Base-by-base conservation (phyloP, 1,140 invertebrate species). In the Hypsibius dujardini region DNA sequence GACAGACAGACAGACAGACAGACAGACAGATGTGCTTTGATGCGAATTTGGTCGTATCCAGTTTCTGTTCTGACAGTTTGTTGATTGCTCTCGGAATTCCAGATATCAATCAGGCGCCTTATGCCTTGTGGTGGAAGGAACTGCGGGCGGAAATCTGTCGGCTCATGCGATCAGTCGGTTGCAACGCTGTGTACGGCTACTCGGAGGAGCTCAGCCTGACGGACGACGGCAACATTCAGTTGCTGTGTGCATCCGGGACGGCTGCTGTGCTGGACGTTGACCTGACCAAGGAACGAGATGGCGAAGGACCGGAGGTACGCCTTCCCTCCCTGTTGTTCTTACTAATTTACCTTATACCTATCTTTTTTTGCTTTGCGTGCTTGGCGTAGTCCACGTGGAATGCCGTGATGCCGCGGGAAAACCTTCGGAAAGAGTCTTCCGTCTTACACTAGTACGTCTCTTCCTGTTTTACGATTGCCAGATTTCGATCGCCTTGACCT, bases 41-140 rank as follows among this genome's bases (percentile, higher is more conserved):
- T 56, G 50, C 7, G 7, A 56, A 56, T 56, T 56, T 7, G 50
- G 50, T 28, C 28, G 28, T 28, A 28, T 56, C 7, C 50, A 56
- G 3, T 67, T 67, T 42, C 50, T 56, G 50, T n/a, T 56, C n/a
- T 56, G 7, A n/a, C n/a, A 12, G 7, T n/a, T n/a, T 7, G 50
- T 56, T 56, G 50, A 7, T 67, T 45, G 42, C 12, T 67, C 12
- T 67, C 45, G 62, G 12, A 67, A 7, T 67, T 67, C 12, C 62
- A 67, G 62, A 67, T 67, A 67, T 67, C 42, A 67, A 67, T 45
- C 62, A 67, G 42, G 62, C 62, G 0, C 42, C 62, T 12, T 67
- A 67, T 42, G 62, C 62, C 12, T 42, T 15, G 7, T 67, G 62
- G 62, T 67, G 62, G 62, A 67, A 67, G 45, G 62, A 67, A 67